Evolutionary conservation across 2,888 invertebrate species (phyloP).

Genomic region (Emmelina monodactyla): DNA sequence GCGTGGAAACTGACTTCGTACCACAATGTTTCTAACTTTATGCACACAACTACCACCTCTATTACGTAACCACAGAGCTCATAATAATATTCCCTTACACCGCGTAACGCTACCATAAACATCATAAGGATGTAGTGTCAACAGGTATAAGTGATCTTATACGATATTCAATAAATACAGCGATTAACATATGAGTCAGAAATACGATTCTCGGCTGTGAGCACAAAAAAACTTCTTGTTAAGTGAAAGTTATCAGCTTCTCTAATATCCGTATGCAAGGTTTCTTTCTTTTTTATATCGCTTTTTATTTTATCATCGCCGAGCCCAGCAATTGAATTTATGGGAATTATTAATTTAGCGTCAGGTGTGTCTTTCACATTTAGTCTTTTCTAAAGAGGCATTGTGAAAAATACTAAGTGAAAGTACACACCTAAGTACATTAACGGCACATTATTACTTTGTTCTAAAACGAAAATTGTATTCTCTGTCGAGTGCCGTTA

Average conservation of each 20-base stretch:
- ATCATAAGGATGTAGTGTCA: slow-evolving; percentile 24
- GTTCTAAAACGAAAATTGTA: slow-evolving; percentile 47
- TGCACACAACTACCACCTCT: slow-evolving; percentile 25
- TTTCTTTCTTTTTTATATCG: too few relatives aligned
- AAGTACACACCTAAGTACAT: slow-evolving; percentile 25
- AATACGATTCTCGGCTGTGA: too few relatives aligned
- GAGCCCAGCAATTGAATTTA: too few relatives aligned
- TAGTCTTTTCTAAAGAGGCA: too few relatives aligned
- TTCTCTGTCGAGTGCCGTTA: slow-evolving; percentile 54
- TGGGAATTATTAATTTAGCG: too few relatives aligned
- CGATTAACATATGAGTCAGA: too few relatives aligned
- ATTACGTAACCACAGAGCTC: neutral
- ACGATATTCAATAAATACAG: too few relatives aligned
- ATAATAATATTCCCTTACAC: slow-evolving; percentile 11
- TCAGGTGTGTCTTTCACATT: too few relatives aligned
- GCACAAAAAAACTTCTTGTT: too few relatives aligned
- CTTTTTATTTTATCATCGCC: too few relatives aligned
- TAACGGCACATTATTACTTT: slow-evolving; percentile 35
- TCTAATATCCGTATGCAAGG: neutral
- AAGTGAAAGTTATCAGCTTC: neutral
- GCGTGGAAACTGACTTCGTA: slow-evolving; percentile 61
- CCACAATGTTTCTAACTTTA: slow-evolving; percentile 21
- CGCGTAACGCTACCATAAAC: slow-evolving; percentile 23
- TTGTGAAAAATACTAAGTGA: too few relatives aligned
- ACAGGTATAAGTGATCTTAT: too few relatives aligned